Evolutionary conservation across 2,113 vertebrate genomes (phyloP).

Genomic region (Ardeotis arabs): DNA sequence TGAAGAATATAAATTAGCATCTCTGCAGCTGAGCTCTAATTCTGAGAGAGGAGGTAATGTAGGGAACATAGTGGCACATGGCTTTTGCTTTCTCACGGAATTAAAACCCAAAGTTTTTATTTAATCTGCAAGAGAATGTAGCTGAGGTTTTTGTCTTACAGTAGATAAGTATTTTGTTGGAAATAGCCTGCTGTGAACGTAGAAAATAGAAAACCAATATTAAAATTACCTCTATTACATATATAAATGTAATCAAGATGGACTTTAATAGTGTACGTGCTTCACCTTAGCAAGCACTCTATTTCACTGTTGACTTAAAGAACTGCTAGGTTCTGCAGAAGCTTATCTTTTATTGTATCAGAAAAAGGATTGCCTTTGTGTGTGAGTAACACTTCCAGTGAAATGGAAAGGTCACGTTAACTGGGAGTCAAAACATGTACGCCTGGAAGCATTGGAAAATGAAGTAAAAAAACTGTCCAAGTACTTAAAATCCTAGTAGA

Average conservation of each 20-base stretch:
- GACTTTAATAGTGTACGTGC: fast-evolving
- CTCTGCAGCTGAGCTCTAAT: neutral
- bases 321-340: conserved; percentile 14
- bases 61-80: fast-evolving
- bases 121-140: neutral
- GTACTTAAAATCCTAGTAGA: fast-evolving
- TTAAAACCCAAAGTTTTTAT: neutral
- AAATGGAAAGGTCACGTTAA: neutral
- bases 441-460: neutral
- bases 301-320: neutral
- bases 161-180: neutral
- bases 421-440: neutral
- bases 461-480: neutral
- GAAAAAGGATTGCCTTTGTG: neutral
- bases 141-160: neutral
- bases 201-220: neutral
- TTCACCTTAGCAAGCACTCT: neutral
- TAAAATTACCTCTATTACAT: fast-evolving
- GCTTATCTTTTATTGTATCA: neutral
- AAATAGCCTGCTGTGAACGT: neutral
- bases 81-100: neutral
- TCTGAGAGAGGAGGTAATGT: neutral
- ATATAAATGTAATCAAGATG: neutral
- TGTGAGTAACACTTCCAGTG: neutral
- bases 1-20: neutral